phyloP scores from a whole-genome alignment of 2,888 invertebrate genomes.

The Hirudinaria manillensis region DNA sequence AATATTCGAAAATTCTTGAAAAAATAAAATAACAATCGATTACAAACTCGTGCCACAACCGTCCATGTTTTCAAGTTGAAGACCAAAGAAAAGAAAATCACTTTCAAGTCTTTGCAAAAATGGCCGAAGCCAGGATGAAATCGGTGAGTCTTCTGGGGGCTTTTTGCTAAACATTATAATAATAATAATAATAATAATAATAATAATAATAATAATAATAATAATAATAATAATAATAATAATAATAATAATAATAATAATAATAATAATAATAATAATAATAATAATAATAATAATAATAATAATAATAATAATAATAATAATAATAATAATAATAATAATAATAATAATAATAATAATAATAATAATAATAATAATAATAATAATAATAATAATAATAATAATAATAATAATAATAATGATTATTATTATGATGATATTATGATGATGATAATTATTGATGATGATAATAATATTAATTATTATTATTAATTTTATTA shows the following conservation, averaged over 20 bases:
- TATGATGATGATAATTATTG: background rate
- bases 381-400: background rate
- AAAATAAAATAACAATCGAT: too few species aligned
- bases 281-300: background rate
- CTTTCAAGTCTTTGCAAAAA: too few species aligned
- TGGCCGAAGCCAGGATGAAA: too few species aligned
- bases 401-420: background rate
- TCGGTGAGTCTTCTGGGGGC: too few species aligned
- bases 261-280: background rate
- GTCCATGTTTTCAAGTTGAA: too few species aligned
- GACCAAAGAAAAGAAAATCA: too few species aligned
- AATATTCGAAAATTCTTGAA: too few species aligned
- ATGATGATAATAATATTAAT: background rate
- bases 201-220: background rate
- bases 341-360: background rate
- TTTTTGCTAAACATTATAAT: background rate
- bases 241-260: background rate
- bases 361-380: background rate
- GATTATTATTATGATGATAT: background rate
- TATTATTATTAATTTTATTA: too few species aligned
- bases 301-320: background rate
- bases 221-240: background rate
- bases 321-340: background rate
- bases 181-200: slow-evolving; percentile 9
- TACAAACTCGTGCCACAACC: too few species aligned